phyloP scores from a whole-genome alignment of 1,140 invertebrate species.

The Oryctes rhinoceros region DNA sequence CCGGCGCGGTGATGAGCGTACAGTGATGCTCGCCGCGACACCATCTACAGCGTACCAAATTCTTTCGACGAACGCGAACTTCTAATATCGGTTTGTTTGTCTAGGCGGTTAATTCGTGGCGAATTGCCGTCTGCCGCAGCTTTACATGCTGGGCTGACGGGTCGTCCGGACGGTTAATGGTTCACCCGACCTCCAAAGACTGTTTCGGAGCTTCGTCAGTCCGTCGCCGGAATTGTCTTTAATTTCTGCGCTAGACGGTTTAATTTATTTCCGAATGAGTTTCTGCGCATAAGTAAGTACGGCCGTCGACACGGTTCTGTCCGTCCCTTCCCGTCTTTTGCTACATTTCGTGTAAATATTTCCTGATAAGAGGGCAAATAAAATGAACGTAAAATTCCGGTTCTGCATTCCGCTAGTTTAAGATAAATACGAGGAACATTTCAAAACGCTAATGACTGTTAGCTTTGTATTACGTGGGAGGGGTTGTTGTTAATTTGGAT shows the following conservation, averaged over 20 bases:
- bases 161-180: not conserved
- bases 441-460: not conserved
- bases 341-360: not conserved
- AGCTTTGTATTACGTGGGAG: not conserved
- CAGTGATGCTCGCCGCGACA: too few species aligned
- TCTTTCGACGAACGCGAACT: not conserved
- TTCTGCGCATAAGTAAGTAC: not conserved
- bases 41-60: too few species aligned
- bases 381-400: not conserved
- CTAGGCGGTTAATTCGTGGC: not conserved
- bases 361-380: not conserved
- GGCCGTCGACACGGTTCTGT: not conserved
- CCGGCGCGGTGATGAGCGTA: too few species aligned
- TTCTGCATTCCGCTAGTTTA: not conserved
- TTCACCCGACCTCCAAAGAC: not conserved
- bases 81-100: not conserved
- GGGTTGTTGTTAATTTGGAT: too few species aligned
- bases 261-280: not conserved
- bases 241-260: constrained; percentile 10
- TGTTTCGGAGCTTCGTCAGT: not conserved
- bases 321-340: too few species aligned
- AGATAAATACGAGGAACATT: not conserved
- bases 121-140: constrained; percentile 5
- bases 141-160: not conserved
- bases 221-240: not conserved